Evolutionary conservation across 2,888 invertebrate species (phyloP), one percentile per base, ranked within the genome.

Genomic region (Chrysolina americana): DNA sequence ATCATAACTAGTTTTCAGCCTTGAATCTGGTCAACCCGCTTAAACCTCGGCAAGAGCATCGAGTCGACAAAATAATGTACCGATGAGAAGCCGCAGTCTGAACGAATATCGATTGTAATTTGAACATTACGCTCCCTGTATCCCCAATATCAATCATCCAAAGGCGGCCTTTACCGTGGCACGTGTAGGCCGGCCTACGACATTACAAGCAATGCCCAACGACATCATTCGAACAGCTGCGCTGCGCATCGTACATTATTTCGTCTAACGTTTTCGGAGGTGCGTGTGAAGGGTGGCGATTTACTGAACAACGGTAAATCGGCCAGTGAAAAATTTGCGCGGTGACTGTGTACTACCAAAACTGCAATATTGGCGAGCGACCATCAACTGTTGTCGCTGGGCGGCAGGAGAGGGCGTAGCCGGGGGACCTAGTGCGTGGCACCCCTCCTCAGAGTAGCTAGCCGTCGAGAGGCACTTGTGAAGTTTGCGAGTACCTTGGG

Each of bases 401-500:
- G 82, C 82, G 89, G 82, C 77, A 81, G 81, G 21, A 36, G 80
- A 56, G 82, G 84, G 79, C 82, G 87, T 23, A 23, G 68, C 84
- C 85, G 89, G 86, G 85, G 83, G 88, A 89, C 89, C 83, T 48
- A 74, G 64, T 84, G 83, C 82, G 87, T 91, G 90, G 88, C 89
- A 90, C 89, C 89, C 90, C 90, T 91, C 91, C 89, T 92, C 94
- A 89, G 93, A 93, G 92, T 94, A 94, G 90, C 94, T 94, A 90
- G 94, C 94, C 88, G 95, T 94, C 90, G 95, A 95, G 90, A 95
- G 93, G 92, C 95, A 95, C 93, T 95, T 95, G 93, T 95, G 94
- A 90, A 95, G 94, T 92, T 94, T 94, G 91, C 94, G 94, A 92
- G 95, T 96, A 95, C 96, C 97, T 95, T 97, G 97, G 90, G 95